Evolutionary conservation across 2,888 invertebrate genomes (phyloP).

Genomic region (Aelia acuminata): DNA sequence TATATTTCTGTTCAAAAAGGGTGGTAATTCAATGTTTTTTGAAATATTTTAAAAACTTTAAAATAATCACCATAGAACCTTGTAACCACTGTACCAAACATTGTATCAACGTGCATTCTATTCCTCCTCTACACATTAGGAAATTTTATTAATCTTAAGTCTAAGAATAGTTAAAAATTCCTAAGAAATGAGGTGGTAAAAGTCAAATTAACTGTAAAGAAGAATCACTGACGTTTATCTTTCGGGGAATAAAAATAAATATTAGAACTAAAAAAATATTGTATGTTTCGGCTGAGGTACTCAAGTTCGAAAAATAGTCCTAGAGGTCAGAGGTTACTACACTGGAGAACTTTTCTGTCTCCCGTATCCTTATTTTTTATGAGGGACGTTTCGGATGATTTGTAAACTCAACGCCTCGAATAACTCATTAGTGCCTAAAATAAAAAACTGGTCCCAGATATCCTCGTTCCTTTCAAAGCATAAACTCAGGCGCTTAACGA

Average conservation of each 20-base stretch:
- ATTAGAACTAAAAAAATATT: conserved; percentile 19
- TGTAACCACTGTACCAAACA: too few species aligned
- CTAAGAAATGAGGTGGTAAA: neutral
- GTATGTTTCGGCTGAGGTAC: conserved; percentile 19
- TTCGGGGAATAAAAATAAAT: neutral
- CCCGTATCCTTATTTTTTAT: conserved; percentile 1
- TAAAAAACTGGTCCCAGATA: neutral
- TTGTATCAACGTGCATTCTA: too few species aligned
- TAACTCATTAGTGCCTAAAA: conserved; percentile 28
- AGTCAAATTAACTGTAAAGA: neutral
- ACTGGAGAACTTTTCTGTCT: conserved; percentile 4
- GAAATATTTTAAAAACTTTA: too few species aligned
- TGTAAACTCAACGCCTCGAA: conserved; percentile 43
- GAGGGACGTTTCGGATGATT: conserved; percentile 38
- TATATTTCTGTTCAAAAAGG: too few species aligned
- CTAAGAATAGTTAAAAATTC: neutral
- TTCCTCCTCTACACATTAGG: neutral
- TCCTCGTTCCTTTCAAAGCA: neutral
- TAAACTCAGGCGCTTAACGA: neutral
- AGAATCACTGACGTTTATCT: conserved; percentile 7
- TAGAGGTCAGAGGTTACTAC: conserved; percentile 19
- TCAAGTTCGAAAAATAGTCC: conserved; percentile 6
- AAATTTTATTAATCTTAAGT: neutral
- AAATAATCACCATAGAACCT: too few species aligned
- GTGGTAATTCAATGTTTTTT: too few species aligned